Evolutionary conservation across 2,113 vertebrate genomes (phyloP).

Genomic region (Pogona vitticeps): DNA sequence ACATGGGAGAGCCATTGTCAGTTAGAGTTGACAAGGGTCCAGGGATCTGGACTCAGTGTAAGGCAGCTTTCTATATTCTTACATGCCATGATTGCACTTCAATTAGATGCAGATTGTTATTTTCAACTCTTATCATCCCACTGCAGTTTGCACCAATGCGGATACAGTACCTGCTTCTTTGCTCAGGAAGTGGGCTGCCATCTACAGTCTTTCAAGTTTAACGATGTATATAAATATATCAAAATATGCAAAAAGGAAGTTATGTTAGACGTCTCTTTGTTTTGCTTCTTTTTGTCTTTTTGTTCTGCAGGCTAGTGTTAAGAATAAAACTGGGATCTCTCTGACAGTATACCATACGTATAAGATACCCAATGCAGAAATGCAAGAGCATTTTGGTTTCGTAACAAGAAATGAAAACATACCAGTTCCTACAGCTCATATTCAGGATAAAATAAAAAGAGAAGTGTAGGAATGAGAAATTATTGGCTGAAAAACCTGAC

Average conservation of each 20-base stretch:
- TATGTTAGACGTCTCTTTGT: conserved; percentile 54
- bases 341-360: conserved; percentile 25
- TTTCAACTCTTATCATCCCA: background rate
- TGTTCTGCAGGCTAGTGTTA: conserved; percentile 19
- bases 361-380: too few species aligned
- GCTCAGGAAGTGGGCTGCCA: conserved; percentile 65
- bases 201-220: conserved; percentile 65
- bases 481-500: too few species aligned
- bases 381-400: too few species aligned
- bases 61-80: too few species aligned
- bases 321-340: conserved; percentile 37
- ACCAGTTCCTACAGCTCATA: too few species aligned
- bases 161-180: conserved; percentile 8
- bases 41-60: too few species aligned
- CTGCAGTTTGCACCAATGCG: conserved; percentile 12
- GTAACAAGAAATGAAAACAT: too few species aligned
- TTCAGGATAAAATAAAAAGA: too few species aligned
- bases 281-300: conserved; percentile 49
- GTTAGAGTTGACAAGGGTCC: too few species aligned
- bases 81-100: background rate
- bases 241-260: conserved; percentile 53
- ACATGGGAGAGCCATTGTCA: too few species aligned
- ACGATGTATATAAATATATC: conserved; percentile 57
- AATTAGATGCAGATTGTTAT: background rate
- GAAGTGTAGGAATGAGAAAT: too few species aligned